Evolutionary conservation across 2,888 invertebrate genomes (phyloP), one percentile per base, ranked within the genome.

Genomic region (Smittia sp.): DNA sequence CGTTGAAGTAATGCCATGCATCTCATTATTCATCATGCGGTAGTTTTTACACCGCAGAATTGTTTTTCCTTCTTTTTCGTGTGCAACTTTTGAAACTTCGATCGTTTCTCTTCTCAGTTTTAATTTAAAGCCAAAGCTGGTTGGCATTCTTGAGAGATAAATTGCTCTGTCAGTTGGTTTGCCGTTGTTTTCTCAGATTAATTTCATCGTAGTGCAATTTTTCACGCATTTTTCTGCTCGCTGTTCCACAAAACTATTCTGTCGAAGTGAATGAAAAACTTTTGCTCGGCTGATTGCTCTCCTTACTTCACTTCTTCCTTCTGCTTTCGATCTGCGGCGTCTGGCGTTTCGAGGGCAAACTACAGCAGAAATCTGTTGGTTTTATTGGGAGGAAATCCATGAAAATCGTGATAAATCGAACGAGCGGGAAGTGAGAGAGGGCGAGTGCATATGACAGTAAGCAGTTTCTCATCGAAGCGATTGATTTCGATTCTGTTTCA

Each of bases 1-100:
- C 13, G 46, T 65, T 22, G 9, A 69, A 69, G 27, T 22, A 41
- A 18, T n/a, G 6, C 32, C 15, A 41, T 69, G 7, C 27, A 25
- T 69, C 54, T 69, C 69, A 69, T 67, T 67, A 67, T 69, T 69
- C 69, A 69, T 69, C 3, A 52, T 69, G 69, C 69, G 69, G 54
- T 52, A 67, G n/a, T 67, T 41, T 66, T 67, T n/a, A 13, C 11
- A 66, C 32, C 32, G 38, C 66, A 66, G 18, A 39, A 38, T 32
- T 65, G 18, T 32, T 27, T 41, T 38, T 32, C 39, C 38, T 2
- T 66, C 52, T 46, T 46, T 15, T 58, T 58, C 15, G 13, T 52
- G 18, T 58, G 18, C 7, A 63, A 63, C 22, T 25, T 63, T 15
- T 63, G 1, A n/a, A 25, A 2, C 25, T 18, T 18, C 25, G 24